Conservation (phyloP, 2,113 vertebrate species). For the zebrafish (Danio rerio) region GRCz12tu NC_133188.1:25187001-25187500, state of each 20-base stretch:
- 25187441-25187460: background rate
- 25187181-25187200: slow-evolving; percentile 28
- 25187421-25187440: background rate
- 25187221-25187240: background rate
- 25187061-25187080: slow-evolving; percentile 33
- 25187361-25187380: no score
- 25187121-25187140: slow-evolving; percentile 38
- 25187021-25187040: slow-evolving; percentile 9
- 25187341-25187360: no score
- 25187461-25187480: background rate
- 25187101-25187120: slow-evolving; percentile 24
- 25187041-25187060: slow-evolving; percentile 29
- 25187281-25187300: background rate
- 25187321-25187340: background rate
- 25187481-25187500: background rate
- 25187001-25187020: background rate
- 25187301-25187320: background rate
- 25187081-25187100: slow-evolving; percentile 35
- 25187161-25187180: slow-evolving; percentile 23
- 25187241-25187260: background rate
- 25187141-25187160: slow-evolving; percentile 52
- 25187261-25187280: background rate
- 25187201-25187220: slow-evolving; percentile 25
- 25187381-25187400: background rate
- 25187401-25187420: background rate